phyloP scores from a whole-genome alignment of 2,888 invertebrate species.

The Drosophila helvetica region DNA sequence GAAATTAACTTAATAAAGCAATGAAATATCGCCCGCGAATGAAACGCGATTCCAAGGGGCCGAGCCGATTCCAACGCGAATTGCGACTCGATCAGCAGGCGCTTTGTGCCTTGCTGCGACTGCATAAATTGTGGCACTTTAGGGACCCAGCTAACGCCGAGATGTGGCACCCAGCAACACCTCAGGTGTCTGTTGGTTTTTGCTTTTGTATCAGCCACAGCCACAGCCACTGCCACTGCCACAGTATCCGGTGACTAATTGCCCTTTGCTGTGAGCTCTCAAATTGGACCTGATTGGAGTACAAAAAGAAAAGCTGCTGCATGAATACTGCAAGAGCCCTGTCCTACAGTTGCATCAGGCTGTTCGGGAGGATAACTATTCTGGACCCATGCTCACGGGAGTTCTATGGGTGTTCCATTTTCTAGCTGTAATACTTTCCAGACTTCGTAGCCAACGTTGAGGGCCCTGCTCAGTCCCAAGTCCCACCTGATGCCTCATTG shows the following conservation, averaged over 20 bases:
- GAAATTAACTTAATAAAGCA: conserved; percentile 82
- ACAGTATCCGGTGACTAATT: neutral
- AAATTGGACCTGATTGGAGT: neutral
- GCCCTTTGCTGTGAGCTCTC: neutral
- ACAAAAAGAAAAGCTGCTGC: too few species aligned
- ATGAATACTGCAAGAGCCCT: too few species aligned
- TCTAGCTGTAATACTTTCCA: neutral
- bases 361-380: neutral
- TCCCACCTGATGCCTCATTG: conserved; percentile 74
- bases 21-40: conserved; percentile 77
- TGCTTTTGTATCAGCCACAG: conserved; percentile 26
- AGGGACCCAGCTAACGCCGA: conserved; percentile 42
- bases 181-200: conserved; percentile 42
- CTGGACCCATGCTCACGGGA: too few species aligned
- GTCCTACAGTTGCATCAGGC: too few species aligned
- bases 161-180: conserved; percentile 48
- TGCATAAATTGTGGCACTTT: conserved; percentile 69
- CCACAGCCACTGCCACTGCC: too few species aligned
- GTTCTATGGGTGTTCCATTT: too few species aligned
- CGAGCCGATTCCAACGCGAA: conserved; percentile 5
- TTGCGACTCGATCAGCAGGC: conserved; percentile 51
- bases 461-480: conserved; percentile 70
- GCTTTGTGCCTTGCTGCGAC: conserved; percentile 68
- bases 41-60: conserved; percentile 45
- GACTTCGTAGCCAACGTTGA: conserved; percentile 51